A percentile compares a stretch with the other conserved stretches of the same genome.
phyloP scores from a whole-genome alignment of 2,797 vertebrate genomes.

The Atherinosoma microstoma region DNA sequence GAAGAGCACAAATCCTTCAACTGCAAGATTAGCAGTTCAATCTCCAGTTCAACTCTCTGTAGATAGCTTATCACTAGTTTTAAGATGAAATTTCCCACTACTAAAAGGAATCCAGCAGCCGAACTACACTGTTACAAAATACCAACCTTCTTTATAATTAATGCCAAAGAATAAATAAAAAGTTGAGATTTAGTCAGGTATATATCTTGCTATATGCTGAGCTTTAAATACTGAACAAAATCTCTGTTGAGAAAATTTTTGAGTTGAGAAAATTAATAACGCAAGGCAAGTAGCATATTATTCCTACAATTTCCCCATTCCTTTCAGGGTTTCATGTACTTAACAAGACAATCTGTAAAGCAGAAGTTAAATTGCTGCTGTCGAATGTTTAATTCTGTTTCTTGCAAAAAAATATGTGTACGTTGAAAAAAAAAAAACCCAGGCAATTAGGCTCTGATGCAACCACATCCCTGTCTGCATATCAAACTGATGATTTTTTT shows the following conservation, averaged over 20 bases:
- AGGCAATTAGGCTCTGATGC: conserved; percentile 10
- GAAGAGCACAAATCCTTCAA: neutral
- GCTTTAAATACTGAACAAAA: neutral
- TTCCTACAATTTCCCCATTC: neutral
- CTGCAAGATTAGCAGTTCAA: neutral
- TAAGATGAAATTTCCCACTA: neutral
- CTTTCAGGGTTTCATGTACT: neutral
- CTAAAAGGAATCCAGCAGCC: neutral
- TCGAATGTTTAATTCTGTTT: neutral
- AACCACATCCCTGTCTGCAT: conserved; percentile 17
- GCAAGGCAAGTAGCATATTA: neutral
- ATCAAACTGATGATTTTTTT: conserved; percentile 22
- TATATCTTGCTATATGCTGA: neutral
- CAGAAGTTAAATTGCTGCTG: neutral
- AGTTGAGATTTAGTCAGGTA: neutral
- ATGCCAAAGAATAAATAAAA: neutral
- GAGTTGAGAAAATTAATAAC: neutral
- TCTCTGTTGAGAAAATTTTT: too few species aligned
- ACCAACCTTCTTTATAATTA: neutral
- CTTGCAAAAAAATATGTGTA: neutral
- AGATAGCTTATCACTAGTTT: neutral
- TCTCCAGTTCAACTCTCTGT: neutral
- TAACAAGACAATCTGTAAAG: neutral
- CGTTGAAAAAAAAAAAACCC: conserved; percentile 11
- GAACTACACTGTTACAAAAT: neutral